These are phyloP conservation scores for Alectoris magna DNA, from an alignment of 2,797 vertebrate species.

Conservation along the genomic window DNA sequence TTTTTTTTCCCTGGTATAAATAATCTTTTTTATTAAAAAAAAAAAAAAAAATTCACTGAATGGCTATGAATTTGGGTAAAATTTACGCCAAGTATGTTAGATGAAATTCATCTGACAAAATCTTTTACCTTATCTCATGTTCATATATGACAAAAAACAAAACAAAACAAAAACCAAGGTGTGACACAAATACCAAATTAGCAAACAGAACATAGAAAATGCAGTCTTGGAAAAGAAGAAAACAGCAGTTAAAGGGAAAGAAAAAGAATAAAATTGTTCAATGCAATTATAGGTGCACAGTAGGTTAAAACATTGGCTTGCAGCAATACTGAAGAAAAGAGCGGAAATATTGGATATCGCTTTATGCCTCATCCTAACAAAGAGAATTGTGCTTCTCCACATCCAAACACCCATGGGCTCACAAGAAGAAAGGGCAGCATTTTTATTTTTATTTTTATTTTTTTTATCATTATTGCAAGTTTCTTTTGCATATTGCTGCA, in stretches of 20 bases:
- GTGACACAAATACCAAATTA: neutral
- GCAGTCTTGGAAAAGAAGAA: neutral
- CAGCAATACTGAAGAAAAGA: neutral
- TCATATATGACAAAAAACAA: neutral
- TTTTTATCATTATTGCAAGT: neutral
- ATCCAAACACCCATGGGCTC: neutral
- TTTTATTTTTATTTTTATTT: neutral
- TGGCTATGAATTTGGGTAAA: neutral
- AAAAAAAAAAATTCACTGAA: neutral
- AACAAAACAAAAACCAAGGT: neutral
- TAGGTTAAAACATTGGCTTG: neutral
- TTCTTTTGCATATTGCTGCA: constrained; percentile 3
- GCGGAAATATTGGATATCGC: neutral
- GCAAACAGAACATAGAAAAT: neutral
- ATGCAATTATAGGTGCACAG: neutral
- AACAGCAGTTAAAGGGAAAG: neutral
- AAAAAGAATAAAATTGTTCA: neutral
- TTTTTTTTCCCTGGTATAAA: neutral
- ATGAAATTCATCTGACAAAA: neutral
- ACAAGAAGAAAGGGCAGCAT: constrained; percentile 8
- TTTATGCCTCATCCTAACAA: constrained; percentile 13
- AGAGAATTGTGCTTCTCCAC: neutral
- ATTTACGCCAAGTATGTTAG: neutral
- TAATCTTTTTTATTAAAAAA: too few relatives aligned
- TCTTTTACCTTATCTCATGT: neutral